These are phyloP conservation scores for Dicaeum eximium DNA, from an alignment of 2,113 vertebrate species.

Conservation along the genomic window DNA sequence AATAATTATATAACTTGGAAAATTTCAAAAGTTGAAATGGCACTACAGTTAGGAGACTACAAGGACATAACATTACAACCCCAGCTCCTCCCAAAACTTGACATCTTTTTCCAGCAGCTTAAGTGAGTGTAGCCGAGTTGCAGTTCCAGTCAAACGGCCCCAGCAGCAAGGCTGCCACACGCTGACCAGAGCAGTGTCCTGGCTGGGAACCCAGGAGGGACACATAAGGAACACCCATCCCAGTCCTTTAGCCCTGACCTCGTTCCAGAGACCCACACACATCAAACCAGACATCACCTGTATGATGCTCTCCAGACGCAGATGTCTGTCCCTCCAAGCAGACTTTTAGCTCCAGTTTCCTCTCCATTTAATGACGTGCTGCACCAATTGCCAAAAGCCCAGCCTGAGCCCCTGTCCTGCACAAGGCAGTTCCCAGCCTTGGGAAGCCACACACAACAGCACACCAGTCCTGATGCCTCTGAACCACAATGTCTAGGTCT, in stretches of 20 bases:
- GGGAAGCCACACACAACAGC: background rate
- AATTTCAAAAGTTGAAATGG: background rate
- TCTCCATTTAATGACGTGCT: background rate
- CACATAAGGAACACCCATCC: accelerated
- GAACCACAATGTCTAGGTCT: background rate
- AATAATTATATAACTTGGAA: background rate
- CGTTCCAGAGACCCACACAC: accelerated
- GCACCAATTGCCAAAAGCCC: background rate
- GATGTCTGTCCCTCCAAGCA: background rate
- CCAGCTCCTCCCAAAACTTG: background rate
- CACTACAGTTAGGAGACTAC: background rate
- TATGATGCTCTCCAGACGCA: background rate
- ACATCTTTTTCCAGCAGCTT: background rate
- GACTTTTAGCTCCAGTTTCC: background rate
- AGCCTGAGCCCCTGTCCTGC: accelerated
- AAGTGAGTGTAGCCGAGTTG: accelerated
- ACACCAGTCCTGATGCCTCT: background rate
- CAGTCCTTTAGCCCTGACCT: background rate
- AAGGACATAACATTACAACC: background rate
- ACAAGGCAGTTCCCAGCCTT: accelerated
- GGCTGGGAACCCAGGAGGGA: background rate
- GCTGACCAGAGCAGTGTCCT: background rate
- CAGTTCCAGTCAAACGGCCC: background rate
- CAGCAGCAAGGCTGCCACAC: accelerated
- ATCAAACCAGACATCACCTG: background rate